Base-by-base conservation (phyloP, 2,113 vertebrate species). In the Dicentrarchus labrax region DNA sequence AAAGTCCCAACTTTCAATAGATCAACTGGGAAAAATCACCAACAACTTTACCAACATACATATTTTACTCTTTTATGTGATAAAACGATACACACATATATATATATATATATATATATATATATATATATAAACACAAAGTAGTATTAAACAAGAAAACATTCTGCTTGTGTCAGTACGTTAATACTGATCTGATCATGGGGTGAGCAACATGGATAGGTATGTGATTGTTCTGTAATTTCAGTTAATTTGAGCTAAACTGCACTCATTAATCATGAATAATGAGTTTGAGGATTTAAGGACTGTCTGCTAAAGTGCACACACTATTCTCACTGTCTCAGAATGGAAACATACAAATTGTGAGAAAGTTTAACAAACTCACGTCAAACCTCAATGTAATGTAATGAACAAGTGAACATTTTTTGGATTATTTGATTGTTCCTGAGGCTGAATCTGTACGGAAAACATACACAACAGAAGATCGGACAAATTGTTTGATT, bases 31-130 rank as follows among this genome's bases (percentile, higher is more conserved):
- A 38, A 43, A 54, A 75, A 24, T 57, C 16, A 65, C 11, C 61
- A 59, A 68, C 43, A 77, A 59, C 10, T 53, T 51, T 5, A 76
- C 12, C 0, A 45, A 51, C 60, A 67, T 30, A 81, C 50, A 38
- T 13, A 64, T 51, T 72, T 77, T 70, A 83, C 62, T 81, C 39
- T 76, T 77, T 76, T 73, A 62, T 57, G 57, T 48, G 38, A 51
- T 48, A 75, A 85, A 82, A 64, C 36, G 82, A 69, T 83, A 69
- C 69, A 88, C n/a, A n/a, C n/a, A n/a, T 72, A 86, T 61, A 69
- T 65, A 67, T 77, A 47, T 65, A 84, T 72, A 82, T 59, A 69
- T 72, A 68, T 78, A 76, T 72, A 86, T 61, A 69, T 65, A 67
- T 77, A 47, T 65, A 84, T 72, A 82, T 59, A 69, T 72, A 68